These are phyloP conservation scores for Caranx melampygus DNA, from an alignment of 2,113 vertebrate genomes.

Conservation along the genomic window DNA sequence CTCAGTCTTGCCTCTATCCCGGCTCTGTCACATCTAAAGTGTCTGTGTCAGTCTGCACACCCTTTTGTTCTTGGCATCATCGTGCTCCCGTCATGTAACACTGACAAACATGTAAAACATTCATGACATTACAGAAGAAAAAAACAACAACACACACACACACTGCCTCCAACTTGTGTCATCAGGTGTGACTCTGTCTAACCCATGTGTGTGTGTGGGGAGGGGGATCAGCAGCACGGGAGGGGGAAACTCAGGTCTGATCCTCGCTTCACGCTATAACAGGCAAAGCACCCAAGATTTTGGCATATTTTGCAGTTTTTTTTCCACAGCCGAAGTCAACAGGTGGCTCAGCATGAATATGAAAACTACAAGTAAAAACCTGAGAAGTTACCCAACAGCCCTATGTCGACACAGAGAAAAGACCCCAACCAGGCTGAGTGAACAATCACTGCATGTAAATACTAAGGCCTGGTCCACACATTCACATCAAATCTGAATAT, in stretches of 20 bases:
- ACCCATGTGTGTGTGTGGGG: neutral
- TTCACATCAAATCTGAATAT: neutral
- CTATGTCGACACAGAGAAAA: neutral
- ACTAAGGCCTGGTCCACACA: constrained; percentile 40
- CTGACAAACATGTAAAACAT: constrained; percentile 46
- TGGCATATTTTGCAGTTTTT: constrained; percentile 77
- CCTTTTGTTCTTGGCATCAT: constrained; percentile 57
- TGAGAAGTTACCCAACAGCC: constrained; percentile 71
- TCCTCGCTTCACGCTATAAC: constrained; percentile 42
- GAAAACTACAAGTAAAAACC: constrained; percentile 71
- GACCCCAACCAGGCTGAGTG: constrained; percentile 9
- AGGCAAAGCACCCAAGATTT: constrained; percentile 74
- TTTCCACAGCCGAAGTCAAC: constrained; percentile 42
- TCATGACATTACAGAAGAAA: constrained; percentile 21
- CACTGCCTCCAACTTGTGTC: constrained; percentile 23
- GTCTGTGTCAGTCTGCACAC: constrained; percentile 34
- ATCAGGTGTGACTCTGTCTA: constrained; percentile 14
- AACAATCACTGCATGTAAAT: constrained; percentile 10
- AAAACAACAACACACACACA: neutral
- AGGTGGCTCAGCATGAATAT: constrained; percentile 42
- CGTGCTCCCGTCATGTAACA: constrained; percentile 58
- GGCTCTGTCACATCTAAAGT: constrained; percentile 54
- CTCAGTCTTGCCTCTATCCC: constrained; percentile 54
- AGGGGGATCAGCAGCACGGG: neutral
- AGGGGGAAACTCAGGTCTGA: constrained; percentile 1